phyloP scores from a whole-genome alignment of 2,888 invertebrate genomes.

The Synergus laeviventris region DNA sequence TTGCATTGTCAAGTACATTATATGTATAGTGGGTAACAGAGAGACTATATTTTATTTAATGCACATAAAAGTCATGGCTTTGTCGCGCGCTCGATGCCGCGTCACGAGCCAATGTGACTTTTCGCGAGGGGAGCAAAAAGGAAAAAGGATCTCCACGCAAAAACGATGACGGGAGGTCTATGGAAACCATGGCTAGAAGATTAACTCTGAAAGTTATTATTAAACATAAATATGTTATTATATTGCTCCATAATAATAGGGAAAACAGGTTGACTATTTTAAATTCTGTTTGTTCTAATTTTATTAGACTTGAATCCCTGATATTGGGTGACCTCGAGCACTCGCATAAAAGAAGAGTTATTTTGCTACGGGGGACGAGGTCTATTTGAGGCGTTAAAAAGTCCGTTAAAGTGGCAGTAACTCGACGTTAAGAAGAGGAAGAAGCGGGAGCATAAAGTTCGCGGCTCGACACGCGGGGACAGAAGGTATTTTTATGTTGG shows the following conservation, averaged over 20 bases:
- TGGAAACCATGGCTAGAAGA: conserved; percentile 1
- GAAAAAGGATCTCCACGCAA: conserved; percentile 8
- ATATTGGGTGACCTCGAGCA: conserved; percentile 19
- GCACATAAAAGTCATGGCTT: conserved; percentile 56
- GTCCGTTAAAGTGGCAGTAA: conserved; percentile 72
- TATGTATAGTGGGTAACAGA: conserved; percentile 48
- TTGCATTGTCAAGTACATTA: conserved; percentile 48
- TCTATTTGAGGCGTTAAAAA: conserved; percentile 72
- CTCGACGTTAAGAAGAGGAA: conserved; percentile 65
- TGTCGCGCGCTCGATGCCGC: conserved; percentile 50
- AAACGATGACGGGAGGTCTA: conserved; percentile 6
- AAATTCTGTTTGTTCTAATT: conserved; percentile 18
- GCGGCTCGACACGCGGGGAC: conserved; percentile 52
- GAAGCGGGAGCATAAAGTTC: conserved; percentile 61
- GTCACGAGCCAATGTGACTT: conserved; percentile 39
- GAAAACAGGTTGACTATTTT: too few relatives aligned
- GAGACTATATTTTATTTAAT: conserved; percentile 52
- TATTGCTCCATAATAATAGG: too few relatives aligned
- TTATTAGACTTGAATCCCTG: conserved; percentile 20
- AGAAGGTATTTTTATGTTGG: conserved; percentile 63
- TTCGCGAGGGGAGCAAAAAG: conserved; percentile 25
- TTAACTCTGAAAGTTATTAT: background rate
- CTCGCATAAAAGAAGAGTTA: conserved; percentile 38
- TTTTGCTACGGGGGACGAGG: conserved; percentile 51
- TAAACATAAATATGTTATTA: background rate